Evolutionary conservation across 2,113 vertebrate species (phyloP).

Genomic region (Heliornis fulica): DNA sequence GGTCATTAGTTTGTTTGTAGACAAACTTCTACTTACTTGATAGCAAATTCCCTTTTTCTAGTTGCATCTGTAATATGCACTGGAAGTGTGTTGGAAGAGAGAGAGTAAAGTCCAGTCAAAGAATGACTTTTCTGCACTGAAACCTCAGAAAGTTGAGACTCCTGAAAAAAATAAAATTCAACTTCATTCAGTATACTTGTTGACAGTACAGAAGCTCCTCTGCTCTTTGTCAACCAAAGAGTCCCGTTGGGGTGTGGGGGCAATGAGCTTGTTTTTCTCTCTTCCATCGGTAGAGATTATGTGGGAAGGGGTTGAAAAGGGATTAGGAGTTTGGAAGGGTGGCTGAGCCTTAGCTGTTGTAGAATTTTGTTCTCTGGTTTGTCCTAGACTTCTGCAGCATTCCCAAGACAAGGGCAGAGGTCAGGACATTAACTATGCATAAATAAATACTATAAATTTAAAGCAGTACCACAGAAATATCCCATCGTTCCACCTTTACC

Average conservation of each 20-base stretch:
- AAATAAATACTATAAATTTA: not conserved
- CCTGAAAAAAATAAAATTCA: conserved; percentile 23
- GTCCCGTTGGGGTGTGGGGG: not conserved
- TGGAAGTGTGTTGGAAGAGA: conserved; percentile 89
- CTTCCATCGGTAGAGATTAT: not conserved
- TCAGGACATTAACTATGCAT: not conserved
- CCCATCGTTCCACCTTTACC: conserved; percentile 35
- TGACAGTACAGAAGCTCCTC: not conserved
- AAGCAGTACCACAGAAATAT: not conserved
- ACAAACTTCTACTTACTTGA: conserved; percentile 78
- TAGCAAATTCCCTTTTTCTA: conserved; percentile 82
- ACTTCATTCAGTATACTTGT: not conserved
- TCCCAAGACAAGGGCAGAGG: not conserved
- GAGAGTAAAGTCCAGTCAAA: conserved; percentile 78
- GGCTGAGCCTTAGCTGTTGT: not conserved
- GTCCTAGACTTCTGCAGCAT: not conserved
- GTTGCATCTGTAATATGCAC: conserved; percentile 87
- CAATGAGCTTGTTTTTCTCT: not conserved
- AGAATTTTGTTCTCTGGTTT: not conserved
- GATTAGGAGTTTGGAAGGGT: not conserved
- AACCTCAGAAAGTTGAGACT: conserved; percentile 58
- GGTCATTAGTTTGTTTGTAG: not conserved
- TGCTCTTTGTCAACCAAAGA: not conserved
- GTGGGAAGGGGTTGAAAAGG: not conserved
- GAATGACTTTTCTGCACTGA: conserved; percentile 79